phyloP scores from a whole-genome alignment of 2,888 invertebrate species.

The Macrosiphum euphorbiae region DNA sequence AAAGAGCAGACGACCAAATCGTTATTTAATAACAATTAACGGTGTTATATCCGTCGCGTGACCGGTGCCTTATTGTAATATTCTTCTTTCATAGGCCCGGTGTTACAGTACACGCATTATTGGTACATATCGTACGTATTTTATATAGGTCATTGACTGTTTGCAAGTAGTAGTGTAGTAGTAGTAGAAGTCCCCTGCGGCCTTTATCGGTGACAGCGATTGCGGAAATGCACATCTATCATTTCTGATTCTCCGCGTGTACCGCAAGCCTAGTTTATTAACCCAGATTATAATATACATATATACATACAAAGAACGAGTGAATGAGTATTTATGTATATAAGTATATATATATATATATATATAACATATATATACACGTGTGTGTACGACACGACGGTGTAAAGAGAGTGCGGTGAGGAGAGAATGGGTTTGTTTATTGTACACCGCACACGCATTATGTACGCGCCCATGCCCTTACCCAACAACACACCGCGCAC shows the following conservation, averaged over 20 bases:
- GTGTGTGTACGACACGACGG: not conserved
- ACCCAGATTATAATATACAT: slow-evolving; percentile 48
- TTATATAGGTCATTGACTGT: slow-evolving; percentile 32
- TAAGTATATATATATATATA: not conserved
- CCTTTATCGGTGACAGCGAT: slow-evolving; percentile 20
- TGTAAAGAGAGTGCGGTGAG: slow-evolving; percentile 21
- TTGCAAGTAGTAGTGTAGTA: slow-evolving; percentile 7
- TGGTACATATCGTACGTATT: not conserved
- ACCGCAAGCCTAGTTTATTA: slow-evolving; percentile 55
- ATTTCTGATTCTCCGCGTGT: slow-evolving; percentile 33
- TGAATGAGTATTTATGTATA: slow-evolving; percentile 14
- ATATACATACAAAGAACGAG: slow-evolving; percentile 5
- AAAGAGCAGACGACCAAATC: not conserved
- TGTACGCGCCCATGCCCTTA: slow-evolving; percentile 63
- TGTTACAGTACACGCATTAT: not conserved
- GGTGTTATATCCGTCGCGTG: not conserved
- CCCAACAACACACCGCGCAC: slow-evolving; percentile 45
- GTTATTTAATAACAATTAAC: slow-evolving; percentile 9
- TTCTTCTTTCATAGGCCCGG: not conserved
- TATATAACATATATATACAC: not conserved
- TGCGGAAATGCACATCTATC: slow-evolving; percentile 54
- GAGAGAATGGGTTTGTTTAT: slow-evolving; percentile 62
- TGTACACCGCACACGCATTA: slow-evolving; percentile 62
- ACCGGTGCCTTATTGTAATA: not conserved
- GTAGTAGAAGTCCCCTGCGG: slow-evolving; percentile 30